Evolutionary conservation across 23 tunicate genomes (phyloP).

Genomic region (Corella eumyota): DNA sequence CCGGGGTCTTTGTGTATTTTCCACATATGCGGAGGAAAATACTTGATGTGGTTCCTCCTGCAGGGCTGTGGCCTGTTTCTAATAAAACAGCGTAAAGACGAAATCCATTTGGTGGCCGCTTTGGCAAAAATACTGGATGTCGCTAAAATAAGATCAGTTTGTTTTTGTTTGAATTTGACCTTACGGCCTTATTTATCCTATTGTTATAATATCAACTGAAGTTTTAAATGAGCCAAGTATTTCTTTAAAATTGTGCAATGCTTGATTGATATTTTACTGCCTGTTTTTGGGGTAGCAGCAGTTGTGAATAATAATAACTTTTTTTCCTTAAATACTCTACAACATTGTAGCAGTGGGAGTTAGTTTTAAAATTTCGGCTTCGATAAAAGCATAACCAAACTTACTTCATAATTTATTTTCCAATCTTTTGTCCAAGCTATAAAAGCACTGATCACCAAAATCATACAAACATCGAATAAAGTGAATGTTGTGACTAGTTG

Average conservation of each 20-base stretch:
- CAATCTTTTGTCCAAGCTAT: constrained; percentile 43
- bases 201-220: background rate
- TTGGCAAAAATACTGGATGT: constrained; percentile 70
- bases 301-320: background rate
- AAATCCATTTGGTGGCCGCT: constrained; percentile 73
- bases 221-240: background rate
- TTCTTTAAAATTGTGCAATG: background rate
- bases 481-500: constrained; percentile 56
- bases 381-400: background rate
- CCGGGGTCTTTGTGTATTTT: constrained; percentile 59
- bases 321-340: background rate
- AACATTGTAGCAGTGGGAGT: background rate
- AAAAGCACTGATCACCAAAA: constrained; percentile 38
- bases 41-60: constrained; percentile 76
- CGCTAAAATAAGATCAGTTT: constrained; percentile 23
- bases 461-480: constrained; percentile 31
- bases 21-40: constrained; percentile 69
- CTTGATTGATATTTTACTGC: too few species aligned
- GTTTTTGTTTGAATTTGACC: background rate
- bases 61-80: constrained; percentile 91
- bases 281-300: background rate
- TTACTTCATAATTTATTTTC: constrained; percentile 40
- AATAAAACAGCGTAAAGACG: constrained; percentile 73
- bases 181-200: background rate
- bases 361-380: background rate